Base-by-base conservation (phyloP, 2,113 vertebrate genomes). In the Perca flavescens region DNA sequence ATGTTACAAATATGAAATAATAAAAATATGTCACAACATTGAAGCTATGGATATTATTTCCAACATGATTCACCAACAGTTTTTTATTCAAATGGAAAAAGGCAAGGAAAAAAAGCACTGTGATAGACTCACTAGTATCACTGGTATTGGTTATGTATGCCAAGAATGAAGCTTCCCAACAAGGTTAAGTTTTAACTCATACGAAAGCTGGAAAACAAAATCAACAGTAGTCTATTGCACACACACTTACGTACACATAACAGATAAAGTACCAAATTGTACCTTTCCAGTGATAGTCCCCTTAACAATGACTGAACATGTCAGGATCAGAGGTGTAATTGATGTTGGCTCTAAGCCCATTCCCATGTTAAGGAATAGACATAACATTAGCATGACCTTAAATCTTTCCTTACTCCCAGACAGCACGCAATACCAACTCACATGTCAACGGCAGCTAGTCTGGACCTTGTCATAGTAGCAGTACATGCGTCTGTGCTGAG, bases 301-400 rank as follows among this genome's bases (percentile, higher is more conserved):
- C 65, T 31, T 50, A 47, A 66, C 64, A 74, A 77, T 50, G 34
- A 28, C 36, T 58, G 21, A 66, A 64, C n/a, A n/a, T 25, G 52
- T 86, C 79, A 74, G 56, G 74, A 79, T 74, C 54, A n/a, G 53
- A 50, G 25, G 54, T 63, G 28, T 79, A 57, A 86, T 77, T 78
- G 63, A 50, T 62, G 19, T 43, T 87, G 86, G 74, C 86, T 77
- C n/a, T 87, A 85, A 90, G 34, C 77, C 69, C 5, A 77, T 81
- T 86, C 10, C 73, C 50, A 34, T 14, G 70, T 71, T 87, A 89
- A 80, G 77, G 17, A 83, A 78, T 25, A 88, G 75, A 80, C 86
- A 87, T 78, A 86, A 88, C 89, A 86, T 74, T 82, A 75, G 80
- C 79, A 69, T 77, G 84, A 90, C 84, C 58, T 67, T 67, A 91